Base-by-base conservation (phyloP, 2,888 invertebrate species). In the Lycia hirtaria region DNA sequence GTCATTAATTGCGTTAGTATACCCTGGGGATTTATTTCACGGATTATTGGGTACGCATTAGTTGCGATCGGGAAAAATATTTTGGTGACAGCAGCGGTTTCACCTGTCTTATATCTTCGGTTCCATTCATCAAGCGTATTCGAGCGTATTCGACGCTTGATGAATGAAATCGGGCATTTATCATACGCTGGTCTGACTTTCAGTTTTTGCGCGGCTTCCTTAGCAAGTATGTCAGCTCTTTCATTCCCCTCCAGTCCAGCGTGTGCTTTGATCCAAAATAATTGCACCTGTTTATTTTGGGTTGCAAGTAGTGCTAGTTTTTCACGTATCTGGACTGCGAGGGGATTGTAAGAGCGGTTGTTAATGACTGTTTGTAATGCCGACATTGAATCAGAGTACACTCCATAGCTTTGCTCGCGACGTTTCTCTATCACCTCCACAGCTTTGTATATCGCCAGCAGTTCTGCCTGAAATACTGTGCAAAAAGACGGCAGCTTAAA, bases 401-500 rank as follows among this genome's bases (percentile, higher is more conserved):
- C 49, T 0, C 45, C 53, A 9, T 24, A 56, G 1, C 12, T 52
- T 3, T 1, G 0, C 2, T 19, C 40, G 1, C 5, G 14, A 0
- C 48, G n/a, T n/a, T n/a, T 22, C n/a, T 41, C 26, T 0, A 41
- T 9, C 1, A 43, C 17, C 9, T 22, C 35, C 4, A 24, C 7
- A 6, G 61, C 67, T 12, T 35, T 30, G 14, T 43, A 44, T 5
- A 64, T 15, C 0, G 64, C 62, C 19, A 63, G 22, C 2, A 66
- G 40, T 44, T 68, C 65, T 0, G 65, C 64, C 41, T 68, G 64
- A 33, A 60, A 66, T n/a, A 64, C 66, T 0, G 65, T 63, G 28
- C 68, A 30, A 3, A 12, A 30, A 3, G 12, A 30, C 30, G 30
- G 12, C 12, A 30, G 30, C 12, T 30, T 32, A 0, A 67, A 40